These are phyloP conservation scores for Orientallactaga sibirica DNA, from an alignment of 2,797 vertebrate genomes.

Conservation along the genomic window DNA sequence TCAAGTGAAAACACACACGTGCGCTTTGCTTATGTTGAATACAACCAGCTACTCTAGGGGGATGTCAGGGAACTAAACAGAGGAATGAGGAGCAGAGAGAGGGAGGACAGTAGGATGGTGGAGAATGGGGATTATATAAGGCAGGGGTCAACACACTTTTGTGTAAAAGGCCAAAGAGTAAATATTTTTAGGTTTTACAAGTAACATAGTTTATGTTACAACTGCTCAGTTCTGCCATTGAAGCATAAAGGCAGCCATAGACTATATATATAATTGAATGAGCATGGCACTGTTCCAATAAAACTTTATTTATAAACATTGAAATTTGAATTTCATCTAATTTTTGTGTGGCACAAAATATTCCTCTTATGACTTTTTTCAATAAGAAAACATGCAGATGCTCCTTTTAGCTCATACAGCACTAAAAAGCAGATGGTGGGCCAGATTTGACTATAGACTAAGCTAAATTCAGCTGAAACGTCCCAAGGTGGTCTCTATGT, in stretches of 20 bases:
- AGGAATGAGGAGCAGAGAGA: background rate
- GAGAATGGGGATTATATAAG: background rate
- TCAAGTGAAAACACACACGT: background rate
- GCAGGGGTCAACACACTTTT: background rate
- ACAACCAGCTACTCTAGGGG: too few relatives aligned
- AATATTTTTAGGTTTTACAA: background rate
- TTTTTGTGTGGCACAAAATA: background rate
- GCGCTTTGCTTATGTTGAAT: background rate
- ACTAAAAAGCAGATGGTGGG: background rate
- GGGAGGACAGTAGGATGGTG: background rate
- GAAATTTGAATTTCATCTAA: conserved; percentile 21
- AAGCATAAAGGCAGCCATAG: background rate
- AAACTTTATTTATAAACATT: background rate
- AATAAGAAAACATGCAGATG: background rate
- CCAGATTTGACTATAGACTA: background rate
- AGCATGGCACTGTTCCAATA: background rate
- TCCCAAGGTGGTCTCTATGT: background rate
- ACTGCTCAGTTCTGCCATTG: background rate
- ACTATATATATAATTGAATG: background rate
- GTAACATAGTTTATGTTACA: background rate
- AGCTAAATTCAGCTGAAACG: background rate
- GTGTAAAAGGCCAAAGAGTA: background rate
- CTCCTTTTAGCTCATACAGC: background rate
- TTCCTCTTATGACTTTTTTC: conserved; percentile 23
- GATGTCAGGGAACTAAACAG: background rate